Evolutionary conservation across 2,888 invertebrate species (phyloP).

Genomic region (Drosophila mettleri): DNA sequence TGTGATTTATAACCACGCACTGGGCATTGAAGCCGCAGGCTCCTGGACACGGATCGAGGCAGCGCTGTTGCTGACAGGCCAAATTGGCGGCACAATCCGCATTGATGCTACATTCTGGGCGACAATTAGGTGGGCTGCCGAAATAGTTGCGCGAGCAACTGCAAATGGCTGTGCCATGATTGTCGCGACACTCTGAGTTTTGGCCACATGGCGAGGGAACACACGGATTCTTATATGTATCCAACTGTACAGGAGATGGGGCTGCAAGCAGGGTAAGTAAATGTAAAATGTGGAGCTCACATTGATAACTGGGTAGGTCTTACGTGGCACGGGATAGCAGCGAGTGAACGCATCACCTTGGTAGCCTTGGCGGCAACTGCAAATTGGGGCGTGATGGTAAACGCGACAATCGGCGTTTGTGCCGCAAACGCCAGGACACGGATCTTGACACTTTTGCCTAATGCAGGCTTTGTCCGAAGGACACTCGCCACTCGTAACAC

Average conservation of each 20-base stretch:
- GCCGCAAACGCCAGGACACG: constrained; percentile 88
- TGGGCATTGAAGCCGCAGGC: constrained; percentile 89
- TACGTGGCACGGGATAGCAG: constrained; percentile 86
- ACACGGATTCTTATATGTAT: constrained; percentile 87
- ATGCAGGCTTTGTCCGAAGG: constrained; percentile 87
- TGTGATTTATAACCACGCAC: constrained; percentile 89
- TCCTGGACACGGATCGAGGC: constrained; percentile 90
- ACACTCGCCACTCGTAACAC: constrained; percentile 88
- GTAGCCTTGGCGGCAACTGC: constrained; percentile 89
- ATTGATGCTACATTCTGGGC: constrained; percentile 90
- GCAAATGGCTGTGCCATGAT: constrained; percentile 88
- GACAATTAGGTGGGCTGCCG: constrained; percentile 90
- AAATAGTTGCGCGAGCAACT: constrained; percentile 88
- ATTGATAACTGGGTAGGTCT: constrained; percentile 46
- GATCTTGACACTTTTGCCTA: constrained; percentile 88
- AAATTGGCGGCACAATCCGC: constrained; percentile 89
- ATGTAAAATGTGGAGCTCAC: not conserved
- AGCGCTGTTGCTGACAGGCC: constrained; percentile 90
- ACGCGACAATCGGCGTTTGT: constrained; percentile 90
- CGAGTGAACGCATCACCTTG: constrained; percentile 91
- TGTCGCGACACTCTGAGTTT: constrained; percentile 88
- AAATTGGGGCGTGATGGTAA: constrained; percentile 91
- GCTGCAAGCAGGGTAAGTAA: constrained; percentile 37
- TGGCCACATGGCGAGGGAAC: constrained; percentile 91
- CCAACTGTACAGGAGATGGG: constrained; percentile 62